Percentiles rank a stretch among this genome's conserved stretches.
phyloP scores from a whole-genome alignment of 1,140 invertebrate genomes.

The Euura lappo region DNA sequence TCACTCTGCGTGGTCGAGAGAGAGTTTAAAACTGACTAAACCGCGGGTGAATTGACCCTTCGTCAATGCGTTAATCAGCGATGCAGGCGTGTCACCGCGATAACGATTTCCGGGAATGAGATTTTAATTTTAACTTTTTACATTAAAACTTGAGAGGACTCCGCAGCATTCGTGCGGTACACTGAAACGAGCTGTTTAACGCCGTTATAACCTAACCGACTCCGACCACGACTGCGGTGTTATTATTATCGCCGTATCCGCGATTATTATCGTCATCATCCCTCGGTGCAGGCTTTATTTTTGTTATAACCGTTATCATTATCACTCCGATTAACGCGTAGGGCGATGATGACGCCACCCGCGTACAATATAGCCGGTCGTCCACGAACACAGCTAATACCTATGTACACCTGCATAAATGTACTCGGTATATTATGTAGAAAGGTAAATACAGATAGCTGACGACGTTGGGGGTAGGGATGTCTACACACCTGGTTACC shows the following conservation, averaged over 20 bases:
- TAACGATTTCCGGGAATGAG: background rate
- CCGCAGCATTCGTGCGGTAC: background rate
- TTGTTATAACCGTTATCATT: background rate
- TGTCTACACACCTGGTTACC: background rate
- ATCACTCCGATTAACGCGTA: background rate
- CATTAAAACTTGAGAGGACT: background rate
- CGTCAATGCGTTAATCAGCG: conserved; percentile 5
- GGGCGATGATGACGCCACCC: no score
- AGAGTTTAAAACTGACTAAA: background rate
- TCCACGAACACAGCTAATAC: no score
- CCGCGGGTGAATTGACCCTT: background rate
- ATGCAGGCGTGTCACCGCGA: background rate
- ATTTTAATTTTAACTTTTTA: conserved; percentile 8
- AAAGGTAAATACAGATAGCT: background rate
- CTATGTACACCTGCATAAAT: no score
- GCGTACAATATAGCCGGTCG: no score
- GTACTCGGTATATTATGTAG: no score
- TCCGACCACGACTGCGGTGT: background rate
- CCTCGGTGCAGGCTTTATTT: background rate
- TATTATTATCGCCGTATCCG: background rate
- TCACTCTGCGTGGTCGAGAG: background rate
- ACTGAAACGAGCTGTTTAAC: conserved; percentile 3
- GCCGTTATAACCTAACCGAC: background rate
- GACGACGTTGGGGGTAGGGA: background rate
- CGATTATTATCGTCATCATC: background rate